A percentile compares a stretch with the other conserved stretches of the same genome.
These are phyloP conservation scores for Etheostoma nigrum DNA, from an alignment of 2,797 vertebrate genomes.

Conservation along the genomic window DNA sequence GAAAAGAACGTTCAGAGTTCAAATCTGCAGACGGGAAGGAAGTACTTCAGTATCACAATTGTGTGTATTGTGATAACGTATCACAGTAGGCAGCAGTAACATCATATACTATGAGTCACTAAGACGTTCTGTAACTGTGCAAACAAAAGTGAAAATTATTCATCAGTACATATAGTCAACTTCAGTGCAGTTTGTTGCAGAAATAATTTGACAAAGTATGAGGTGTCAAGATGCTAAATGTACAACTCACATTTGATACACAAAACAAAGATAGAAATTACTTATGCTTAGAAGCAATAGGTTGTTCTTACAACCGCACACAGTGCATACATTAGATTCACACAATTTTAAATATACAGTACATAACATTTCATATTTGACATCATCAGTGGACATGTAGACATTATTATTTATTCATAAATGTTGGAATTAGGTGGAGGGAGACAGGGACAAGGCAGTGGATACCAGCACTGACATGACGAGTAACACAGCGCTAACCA, in stretches of 20 bases:
- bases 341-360: background rate
- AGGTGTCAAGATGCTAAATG: background rate
- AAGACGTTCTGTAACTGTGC: background rate
- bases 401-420: background rate
- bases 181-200: background rate
- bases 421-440: background rate
- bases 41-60: background rate
- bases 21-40: conserved; percentile 4
- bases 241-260: background rate
- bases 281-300: background rate
- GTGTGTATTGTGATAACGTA: background rate
- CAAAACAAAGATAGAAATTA: conserved; percentile 6
- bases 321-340: background rate
- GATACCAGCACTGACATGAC: conserved; percentile 54
- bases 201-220: background rate
- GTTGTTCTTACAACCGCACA: background rate
- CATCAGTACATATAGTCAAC: background rate
- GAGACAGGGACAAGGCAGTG: conserved; percentile 20
- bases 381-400: background rate
- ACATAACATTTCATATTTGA: background rate
- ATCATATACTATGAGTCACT: background rate
- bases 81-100: background rate
- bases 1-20: background rate
- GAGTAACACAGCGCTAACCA: conserved; percentile 52
- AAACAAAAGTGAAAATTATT: background rate